Conservation (phyloP, 2,797 vertebrate species). For the Channa striata region DNA sequence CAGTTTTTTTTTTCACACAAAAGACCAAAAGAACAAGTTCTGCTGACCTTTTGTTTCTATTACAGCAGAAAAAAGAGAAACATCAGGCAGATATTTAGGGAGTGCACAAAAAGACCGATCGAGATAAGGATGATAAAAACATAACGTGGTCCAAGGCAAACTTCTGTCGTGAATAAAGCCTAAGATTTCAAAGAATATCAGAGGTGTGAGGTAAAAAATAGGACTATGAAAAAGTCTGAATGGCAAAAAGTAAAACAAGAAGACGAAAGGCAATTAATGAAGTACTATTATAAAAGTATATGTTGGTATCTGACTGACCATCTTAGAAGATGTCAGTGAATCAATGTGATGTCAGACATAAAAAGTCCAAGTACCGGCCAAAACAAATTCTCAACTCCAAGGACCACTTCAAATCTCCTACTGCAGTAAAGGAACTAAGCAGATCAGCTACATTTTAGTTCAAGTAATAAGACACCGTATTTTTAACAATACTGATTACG, state of each 20-base stretch:
- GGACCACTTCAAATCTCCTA: no score
- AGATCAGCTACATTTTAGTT: no score
- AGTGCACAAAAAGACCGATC: constrained; percentile 46
- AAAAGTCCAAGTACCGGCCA: no score
- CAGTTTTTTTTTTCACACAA: constrained; percentile 24
- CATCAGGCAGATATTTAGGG: constrained; percentile 44
- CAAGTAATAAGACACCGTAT: no score
- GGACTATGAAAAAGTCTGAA: constrained; percentile 38
- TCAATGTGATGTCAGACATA: constrained; percentile 58
- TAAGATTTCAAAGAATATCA: constrained; percentile 48
- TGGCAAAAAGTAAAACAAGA: constrained; percentile 40
- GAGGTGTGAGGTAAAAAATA: constrained; percentile 22
- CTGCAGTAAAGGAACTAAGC: no score
- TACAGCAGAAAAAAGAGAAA: constrained; percentile 45
- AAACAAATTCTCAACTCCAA: no score
- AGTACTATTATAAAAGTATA: constrained; percentile 54
- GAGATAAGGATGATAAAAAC: constrained; percentile 54
- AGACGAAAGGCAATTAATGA: constrained; percentile 30
- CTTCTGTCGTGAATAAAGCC: constrained; percentile 11
- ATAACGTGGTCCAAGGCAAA: constrained; percentile 46
- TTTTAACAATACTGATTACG: no score
- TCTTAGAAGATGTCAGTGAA: constrained; percentile 56
- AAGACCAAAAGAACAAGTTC: constrained; percentile 51
- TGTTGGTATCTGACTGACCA: constrained; percentile 65
- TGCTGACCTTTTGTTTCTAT: constrained; percentile 66